A percentile compares a stretch with the other conserved stretches of the same genome.
Evolutionary conservation across 37 sponge, comb jelly and placozoan species (phyloP).

Genomic region (Tethya wilhelma): DNA sequence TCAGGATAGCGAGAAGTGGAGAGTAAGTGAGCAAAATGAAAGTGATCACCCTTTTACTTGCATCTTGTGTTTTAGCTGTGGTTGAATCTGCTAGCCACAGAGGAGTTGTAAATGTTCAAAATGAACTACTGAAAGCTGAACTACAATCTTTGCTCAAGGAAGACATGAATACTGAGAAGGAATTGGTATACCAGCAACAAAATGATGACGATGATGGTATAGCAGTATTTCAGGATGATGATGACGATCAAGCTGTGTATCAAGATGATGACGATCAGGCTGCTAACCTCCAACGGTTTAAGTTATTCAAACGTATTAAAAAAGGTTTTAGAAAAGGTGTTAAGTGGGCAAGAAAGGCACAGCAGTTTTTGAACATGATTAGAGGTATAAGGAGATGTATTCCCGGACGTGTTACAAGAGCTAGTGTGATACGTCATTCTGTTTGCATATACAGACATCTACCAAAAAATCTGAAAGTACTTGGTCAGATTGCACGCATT

Average conservation of each 20-base stretch:
- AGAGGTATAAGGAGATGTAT: no score
- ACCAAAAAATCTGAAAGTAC: no score
- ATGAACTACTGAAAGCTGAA: no score
- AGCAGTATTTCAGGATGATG: background rate
- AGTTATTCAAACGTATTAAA: no score
- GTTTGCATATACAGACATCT: no score
- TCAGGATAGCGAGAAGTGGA: background rate
- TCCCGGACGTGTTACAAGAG: no score
- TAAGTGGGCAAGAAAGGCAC: no score
- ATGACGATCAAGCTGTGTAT: background rate
- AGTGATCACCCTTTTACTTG: background rate
- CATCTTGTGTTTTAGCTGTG: background rate
- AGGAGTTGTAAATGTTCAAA: background rate
- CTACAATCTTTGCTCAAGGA: no score
- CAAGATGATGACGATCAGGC: background rate
- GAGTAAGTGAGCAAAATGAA: background rate
- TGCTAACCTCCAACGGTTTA: background rate
- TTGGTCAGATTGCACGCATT: no score
- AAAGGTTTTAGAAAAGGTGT: no score
- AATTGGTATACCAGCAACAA: background rate
- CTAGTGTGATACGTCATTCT: no score
- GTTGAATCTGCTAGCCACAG: background rate
- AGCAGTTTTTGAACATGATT: no score
- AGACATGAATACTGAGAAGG: background rate
- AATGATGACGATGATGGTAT: background rate